Conservation (phyloP, 2,888 invertebrate genomes). For the Gryllus longicercus region DNA sequence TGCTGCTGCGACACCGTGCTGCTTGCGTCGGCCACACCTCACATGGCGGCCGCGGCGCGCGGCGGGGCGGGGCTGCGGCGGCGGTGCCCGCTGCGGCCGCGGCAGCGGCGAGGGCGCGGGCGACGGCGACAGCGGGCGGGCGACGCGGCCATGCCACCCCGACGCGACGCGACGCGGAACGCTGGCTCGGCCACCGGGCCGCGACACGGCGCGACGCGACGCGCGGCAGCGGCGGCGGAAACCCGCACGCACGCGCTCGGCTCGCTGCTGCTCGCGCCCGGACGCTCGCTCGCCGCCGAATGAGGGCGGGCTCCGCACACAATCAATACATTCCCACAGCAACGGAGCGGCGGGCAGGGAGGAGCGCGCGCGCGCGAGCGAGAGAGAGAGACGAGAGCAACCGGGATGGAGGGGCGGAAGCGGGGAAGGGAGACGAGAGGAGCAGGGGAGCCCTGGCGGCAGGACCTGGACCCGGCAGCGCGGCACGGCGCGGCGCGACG, state of each 20-base stretch:
- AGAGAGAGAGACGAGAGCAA: too few species aligned
- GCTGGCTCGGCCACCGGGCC: neutral
- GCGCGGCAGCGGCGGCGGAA: neutral
- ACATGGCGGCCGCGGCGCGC: conserved; percentile 31
- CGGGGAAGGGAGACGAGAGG: too few species aligned
- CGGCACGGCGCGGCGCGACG: too few species aligned
- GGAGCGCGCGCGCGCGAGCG: conserved; percentile 28
- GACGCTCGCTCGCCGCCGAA: conserved; percentile 21
- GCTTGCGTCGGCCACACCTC: neutral
- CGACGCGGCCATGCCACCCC: neutral
- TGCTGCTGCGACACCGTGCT: conserved; percentile 36
- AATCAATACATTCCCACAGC: conserved; percentile 27
- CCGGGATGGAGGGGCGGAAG: too few species aligned
- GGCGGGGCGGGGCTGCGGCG: conserved; percentile 31
- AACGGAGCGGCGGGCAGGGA: neutral
- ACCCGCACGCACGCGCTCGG: neutral
- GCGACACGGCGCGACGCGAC: neutral
- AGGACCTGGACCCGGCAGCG: too few species aligned
- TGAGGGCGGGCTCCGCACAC: conserved; percentile 18
- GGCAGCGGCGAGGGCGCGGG: conserved; percentile 23
- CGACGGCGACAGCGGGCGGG: neutral
- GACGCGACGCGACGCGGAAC: neutral
- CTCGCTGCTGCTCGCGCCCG: conserved; percentile 24
- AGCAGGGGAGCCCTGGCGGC: too few species aligned
- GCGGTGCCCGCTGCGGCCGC: conserved; percentile 28